These are phyloP conservation scores for Agapornis canus DNA, from an alignment of 2,797 vertebrate genomes.

Conservation along the genomic window DNA sequence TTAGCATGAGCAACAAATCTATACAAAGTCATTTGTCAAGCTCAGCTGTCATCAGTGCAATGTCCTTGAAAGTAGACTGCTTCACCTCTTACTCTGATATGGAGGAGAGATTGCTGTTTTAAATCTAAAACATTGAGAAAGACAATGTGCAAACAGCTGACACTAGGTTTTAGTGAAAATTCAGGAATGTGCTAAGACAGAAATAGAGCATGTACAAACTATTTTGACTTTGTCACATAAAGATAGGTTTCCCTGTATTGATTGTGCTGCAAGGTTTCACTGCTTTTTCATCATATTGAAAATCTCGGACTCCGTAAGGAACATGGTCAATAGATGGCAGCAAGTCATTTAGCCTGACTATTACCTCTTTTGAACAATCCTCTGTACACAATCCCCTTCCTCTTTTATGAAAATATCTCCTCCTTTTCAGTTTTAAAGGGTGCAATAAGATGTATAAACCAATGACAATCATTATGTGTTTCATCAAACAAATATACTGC, in stretches of 20 bases:
- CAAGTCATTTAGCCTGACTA: constrained; percentile 73
- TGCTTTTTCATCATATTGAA: constrained; percentile 66
- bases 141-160: background rate
- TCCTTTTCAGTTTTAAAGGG: background rate
- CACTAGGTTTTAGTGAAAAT: constrained; percentile 18
- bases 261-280: constrained; percentile 46
- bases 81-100: constrained; percentile 29
- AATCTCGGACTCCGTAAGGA: constrained; percentile 57
- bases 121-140: constrained; percentile 8
- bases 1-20: constrained; percentile 50
- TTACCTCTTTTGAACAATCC: constrained; percentile 19
- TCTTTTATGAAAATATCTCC: background rate
- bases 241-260: background rate
- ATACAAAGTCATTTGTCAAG: constrained; percentile 66
- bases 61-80: constrained; percentile 65
- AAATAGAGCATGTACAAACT: constrained; percentile 40
- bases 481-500: background rate
- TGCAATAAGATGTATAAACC: background rate
- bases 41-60: constrained; percentile 35
- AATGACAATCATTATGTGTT: background rate
- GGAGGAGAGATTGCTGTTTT: constrained; percentile 33
- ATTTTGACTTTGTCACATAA: constrained; percentile 12
- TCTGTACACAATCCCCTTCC: background rate
- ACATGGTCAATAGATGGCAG: constrained; percentile 77
- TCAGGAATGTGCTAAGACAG: constrained; percentile 21